Evolutionary conservation across 2,888 invertebrate species (phyloP), one percentile per base, ranked within the genome.

Genomic region (Hemicrepidius hirtus): DNA sequence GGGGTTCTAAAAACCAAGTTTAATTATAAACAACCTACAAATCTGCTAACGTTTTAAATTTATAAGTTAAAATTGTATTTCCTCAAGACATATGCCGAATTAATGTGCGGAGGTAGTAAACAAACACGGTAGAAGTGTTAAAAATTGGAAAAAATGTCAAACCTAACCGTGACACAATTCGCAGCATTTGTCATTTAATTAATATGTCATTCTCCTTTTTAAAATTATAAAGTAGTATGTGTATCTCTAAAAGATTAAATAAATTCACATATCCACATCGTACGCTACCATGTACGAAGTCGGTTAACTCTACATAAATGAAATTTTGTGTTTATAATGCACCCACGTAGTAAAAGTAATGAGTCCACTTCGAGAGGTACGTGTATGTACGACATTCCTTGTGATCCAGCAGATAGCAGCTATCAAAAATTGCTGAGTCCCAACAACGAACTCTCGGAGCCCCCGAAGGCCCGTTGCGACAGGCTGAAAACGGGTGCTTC

Each of bases 401-500:
- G 86, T 75, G 85, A 86, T 75, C 86, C 86, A 20, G 80, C 82
- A 72, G 85, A 86, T 76, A 82, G 79, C 76, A 84, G 84, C 78
- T 85, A 86, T 77, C 84, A 85, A 67, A 85, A 85, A 78, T 72
- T 83, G 65, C 84, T 84, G 78, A 85, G 84, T 75, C 85, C 86
- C 24, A 86, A 85, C 79, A 86, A 85, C 75, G 86, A 86, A 81
- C 81, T 86, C 10, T 86, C 85, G 37, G 86, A 85, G 77, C 85
- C 86, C 65, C 81, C 85, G 40, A 83, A 79, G 75, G 77, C 83
- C 55, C 82, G 86, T 68, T 84, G 83, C 77, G 90, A 90, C 85
- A 87, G 88, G 77, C 85, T 89, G 71, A 91, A 91, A 80, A 92
- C 93, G 57, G 93, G 93, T 35, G 90, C 93, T 21, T 97, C 97